Base-by-base conservation (phyloP, 1,140 invertebrate species). In the Temnothorax longispinosus region DNA sequence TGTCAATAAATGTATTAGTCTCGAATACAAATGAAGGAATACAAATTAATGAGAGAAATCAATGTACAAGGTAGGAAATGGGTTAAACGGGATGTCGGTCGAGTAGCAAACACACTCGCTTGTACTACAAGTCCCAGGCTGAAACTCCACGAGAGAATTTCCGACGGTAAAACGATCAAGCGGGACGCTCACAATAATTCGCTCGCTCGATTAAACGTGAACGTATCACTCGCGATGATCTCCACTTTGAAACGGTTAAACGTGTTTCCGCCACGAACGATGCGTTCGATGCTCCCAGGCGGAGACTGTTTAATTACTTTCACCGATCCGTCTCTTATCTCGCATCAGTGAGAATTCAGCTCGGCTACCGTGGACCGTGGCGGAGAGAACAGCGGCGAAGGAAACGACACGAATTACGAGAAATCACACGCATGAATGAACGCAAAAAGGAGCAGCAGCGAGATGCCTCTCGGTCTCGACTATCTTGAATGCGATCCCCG, bases 281-380 rank as follows among this genome's bases (percentile, higher is more conserved):
- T 41, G 62, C 77, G 21, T 44, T 38, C 64, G 64, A 56, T 56
- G 65, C 78, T 81, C 47, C 65, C 50, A 38, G 35, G 47, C 50
- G 35, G 35, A 56, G 35, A 56, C 64, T 56, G 64, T 81, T 81
- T 81, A 81, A 81, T 81, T 81, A 81, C 65, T 71, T 81, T 81
- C 78, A 81, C 78, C 78, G 38, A 35, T 69, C 47, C 64, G 64
- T 54, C 47, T 38, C 35, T 71, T 81, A 69, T 81, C 77, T 69
- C 21, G 38, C 64, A 71, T 81, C 64, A 52, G 65, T 15, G 65
- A 69, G 41, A 35, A 65, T 47, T 47, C 58, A 77, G 18, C 10
- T 7, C 11, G 10, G 56, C 58, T 64, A 78, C 58, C 58, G 58
- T 15, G 18, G 64, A 11, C 21, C 21, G 27, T 27, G 27, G 27